Evolutionary conservation across 2,888 invertebrate genomes (phyloP).

Genomic region (Rhingia campestris): DNA sequence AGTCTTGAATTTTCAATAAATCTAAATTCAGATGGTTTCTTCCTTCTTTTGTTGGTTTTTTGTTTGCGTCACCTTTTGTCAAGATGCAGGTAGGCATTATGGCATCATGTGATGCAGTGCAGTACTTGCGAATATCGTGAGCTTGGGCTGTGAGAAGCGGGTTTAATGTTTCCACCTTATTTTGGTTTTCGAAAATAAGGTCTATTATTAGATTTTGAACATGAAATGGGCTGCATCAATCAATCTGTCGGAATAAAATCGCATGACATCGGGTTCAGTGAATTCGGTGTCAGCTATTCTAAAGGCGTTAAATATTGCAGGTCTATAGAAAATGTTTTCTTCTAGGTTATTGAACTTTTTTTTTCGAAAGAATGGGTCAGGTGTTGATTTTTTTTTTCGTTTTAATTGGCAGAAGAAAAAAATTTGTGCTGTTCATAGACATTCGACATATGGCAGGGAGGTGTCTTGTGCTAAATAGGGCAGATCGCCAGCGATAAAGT

Average conservation of each 20-base stretch:
- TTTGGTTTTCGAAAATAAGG: background rate
- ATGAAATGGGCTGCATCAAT: background rate
- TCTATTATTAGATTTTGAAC: background rate
- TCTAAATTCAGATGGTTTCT: conserved; percentile 31
- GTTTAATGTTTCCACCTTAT: background rate
- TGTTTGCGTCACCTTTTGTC: conserved; percentile 33
- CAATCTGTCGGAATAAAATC: background rate
- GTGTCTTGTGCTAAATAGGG: too few relatives aligned
- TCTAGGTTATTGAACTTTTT: background rate
- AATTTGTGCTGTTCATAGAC: background rate
- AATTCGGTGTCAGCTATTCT: background rate
- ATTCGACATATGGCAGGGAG: too few relatives aligned
- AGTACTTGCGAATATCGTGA: conserved; percentile 27
- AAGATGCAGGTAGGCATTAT: conserved; percentile 20
- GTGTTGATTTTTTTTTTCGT: background rate
- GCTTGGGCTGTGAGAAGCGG: conserved; percentile 16
- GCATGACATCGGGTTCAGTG: background rate
- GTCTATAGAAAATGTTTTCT: background rate
- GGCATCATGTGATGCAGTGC: background rate
- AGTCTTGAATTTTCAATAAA: conserved; percentile 27
- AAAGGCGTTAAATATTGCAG: background rate
- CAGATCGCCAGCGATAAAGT: too few relatives aligned
- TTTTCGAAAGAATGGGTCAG: background rate
- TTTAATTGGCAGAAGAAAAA: background rate
- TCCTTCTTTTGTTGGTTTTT: conserved; percentile 17